Percentiles rank a stretch among this genome's conserved stretches.
Evolutionary conservation across 1,140 invertebrate species (phyloP).

Genomic region (Anoplophora glabripennis): DNA sequence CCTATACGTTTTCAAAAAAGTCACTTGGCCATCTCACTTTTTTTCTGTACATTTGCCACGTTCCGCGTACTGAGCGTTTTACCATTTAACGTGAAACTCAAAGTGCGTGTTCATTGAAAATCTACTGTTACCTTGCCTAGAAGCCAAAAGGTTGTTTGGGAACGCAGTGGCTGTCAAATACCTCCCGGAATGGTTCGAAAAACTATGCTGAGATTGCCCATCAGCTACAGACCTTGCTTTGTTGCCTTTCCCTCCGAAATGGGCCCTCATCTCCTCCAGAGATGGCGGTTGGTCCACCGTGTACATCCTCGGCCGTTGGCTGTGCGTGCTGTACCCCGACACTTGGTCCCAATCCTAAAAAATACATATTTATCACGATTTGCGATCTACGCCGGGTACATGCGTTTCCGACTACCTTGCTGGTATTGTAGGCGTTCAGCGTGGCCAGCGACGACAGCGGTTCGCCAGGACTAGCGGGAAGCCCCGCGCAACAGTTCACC

Average conservation of each 20-base stretch:
- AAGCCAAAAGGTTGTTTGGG: slow-evolving; percentile 71
- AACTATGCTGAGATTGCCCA: slow-evolving; percentile 82
- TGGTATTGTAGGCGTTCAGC: slow-evolving; percentile 74
- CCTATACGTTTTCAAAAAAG: no score
- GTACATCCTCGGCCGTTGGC: slow-evolving; percentile 79
- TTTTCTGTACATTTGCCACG: no score
- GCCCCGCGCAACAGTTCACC: slow-evolving; percentile 70
- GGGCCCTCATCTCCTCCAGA: slow-evolving; percentile 64
- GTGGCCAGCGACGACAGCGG: slow-evolving; percentile 78
- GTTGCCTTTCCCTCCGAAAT: slow-evolving; percentile 55
- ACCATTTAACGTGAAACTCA: neutral
- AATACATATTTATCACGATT: neutral
- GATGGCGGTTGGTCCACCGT: slow-evolving; percentile 60
- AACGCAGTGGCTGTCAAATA: slow-evolving; percentile 68
- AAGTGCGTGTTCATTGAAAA: no score
- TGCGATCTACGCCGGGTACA: neutral
- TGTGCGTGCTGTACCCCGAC: slow-evolving; percentile 85
- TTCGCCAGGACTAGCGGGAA: slow-evolving; percentile 68
- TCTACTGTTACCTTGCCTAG: slow-evolving; percentile 63
- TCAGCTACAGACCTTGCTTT: slow-evolving; percentile 71
- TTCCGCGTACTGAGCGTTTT: slow-evolving; percentile 3
- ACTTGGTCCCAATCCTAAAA: slow-evolving; percentile 87
- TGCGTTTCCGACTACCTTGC: slow-evolving; percentile 57
- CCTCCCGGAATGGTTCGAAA: slow-evolving; percentile 73
- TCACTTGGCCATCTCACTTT: no score